Percentiles rank a stretch among this genome's conserved stretches.
phyloP scores from a whole-genome alignment of 2,113 vertebrate genomes.

The Lates calcarifer region DNA sequence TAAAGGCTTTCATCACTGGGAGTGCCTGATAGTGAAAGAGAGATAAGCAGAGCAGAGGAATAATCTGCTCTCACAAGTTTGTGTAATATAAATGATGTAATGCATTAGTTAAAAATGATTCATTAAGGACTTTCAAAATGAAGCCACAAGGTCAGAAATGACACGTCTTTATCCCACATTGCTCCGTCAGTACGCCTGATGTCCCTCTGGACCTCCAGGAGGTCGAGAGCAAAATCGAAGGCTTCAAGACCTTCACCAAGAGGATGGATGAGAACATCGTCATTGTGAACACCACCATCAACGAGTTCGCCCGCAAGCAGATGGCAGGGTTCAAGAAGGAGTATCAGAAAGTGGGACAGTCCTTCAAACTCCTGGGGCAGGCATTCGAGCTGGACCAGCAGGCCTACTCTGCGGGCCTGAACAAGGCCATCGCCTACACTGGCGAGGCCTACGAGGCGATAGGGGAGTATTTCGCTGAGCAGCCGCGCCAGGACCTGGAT shows the following conservation, averaged over 20 bases:
- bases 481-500: conserved; percentile 96
- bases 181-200: conserved; percentile 87
- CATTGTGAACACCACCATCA: conserved; percentile 92
- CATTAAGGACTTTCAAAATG: neutral
- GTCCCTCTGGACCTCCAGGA: conserved; percentile 93
- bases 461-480: conserved; percentile 96
- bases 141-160: neutral
- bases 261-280: conserved; percentile 96
- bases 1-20: conserved; percentile 29
- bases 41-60: conserved; percentile 31
- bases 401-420: conserved; percentile 89
- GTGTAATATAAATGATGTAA: conserved; percentile 17
- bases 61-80: neutral
- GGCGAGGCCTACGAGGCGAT: conserved; percentile 94
- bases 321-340: conserved; percentile 96
- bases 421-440: conserved; percentile 94
- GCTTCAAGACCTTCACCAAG: conserved; percentile 95
- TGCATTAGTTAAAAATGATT: neutral
- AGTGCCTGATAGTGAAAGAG: conserved; percentile 16
- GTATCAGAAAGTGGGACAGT: conserved; percentile 96
- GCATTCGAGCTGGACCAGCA: conserved; percentile 98
- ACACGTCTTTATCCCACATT: conserved; percentile 55
- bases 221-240: conserved; percentile 94
- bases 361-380: conserved; percentile 92
- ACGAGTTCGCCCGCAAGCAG: conserved; percentile 95